Percentiles rank a stretch among this genome's conserved stretches.
Evolutionary conservation across 2,797 vertebrate genomes (phyloP).

Genomic region (Falco peregrinus): DNA sequence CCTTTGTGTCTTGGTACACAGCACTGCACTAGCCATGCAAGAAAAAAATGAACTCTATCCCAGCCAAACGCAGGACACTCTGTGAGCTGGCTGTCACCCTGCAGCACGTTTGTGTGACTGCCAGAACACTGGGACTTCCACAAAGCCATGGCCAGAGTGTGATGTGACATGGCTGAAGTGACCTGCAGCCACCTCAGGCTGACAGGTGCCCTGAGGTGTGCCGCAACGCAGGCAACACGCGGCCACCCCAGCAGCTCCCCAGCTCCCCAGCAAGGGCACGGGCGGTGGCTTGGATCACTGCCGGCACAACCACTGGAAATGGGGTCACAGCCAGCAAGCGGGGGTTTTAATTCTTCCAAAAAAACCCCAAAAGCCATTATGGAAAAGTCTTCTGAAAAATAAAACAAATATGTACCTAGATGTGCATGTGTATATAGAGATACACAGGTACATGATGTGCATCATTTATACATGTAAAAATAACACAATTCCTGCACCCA

Average conservation of each 20-base stretch:
- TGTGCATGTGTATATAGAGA: background rate
- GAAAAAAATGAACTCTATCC: no score
- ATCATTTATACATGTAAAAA: background rate
- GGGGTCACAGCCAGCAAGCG: background rate
- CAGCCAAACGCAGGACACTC: no score
- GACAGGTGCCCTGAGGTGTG: background rate
- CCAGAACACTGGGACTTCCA: background rate
- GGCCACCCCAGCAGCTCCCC: rapidly evolving
- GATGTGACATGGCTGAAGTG: background rate
- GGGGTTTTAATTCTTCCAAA: background rate
- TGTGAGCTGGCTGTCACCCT: background rate
- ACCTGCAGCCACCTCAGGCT: background rate
- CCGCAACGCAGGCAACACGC: background rate
- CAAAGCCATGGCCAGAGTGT: background rate
- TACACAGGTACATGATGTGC: background rate
- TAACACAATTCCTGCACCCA: background rate
- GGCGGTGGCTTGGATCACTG: background rate
- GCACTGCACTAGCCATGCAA: no score
- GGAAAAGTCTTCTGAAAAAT: background rate
- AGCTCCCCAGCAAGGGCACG: background rate
- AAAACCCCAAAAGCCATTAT: background rate
- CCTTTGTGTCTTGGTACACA: no score
- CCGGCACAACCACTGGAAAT: background rate
- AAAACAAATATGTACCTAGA: background rate
- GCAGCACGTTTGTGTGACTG: background rate